phyloP scores from a whole-genome alignment of 2,113 vertebrate genomes.

The Centrocercus urophasianus region DNA sequence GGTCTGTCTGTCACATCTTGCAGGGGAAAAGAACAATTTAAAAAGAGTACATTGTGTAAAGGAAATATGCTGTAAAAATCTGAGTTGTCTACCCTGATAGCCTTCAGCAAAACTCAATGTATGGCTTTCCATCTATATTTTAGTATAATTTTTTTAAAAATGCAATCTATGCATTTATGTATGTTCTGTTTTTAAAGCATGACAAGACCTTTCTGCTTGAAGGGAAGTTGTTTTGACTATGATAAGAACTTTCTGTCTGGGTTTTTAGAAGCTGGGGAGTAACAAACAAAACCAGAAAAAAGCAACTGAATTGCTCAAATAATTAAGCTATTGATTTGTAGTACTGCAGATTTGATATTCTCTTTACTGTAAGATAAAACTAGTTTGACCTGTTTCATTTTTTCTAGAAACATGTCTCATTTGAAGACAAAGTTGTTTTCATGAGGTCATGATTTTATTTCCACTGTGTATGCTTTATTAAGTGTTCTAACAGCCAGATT shows the following conservation, averaged over 20 bases:
- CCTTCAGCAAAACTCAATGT: neutral
- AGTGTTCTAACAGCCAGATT: neutral
- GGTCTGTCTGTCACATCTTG: neutral
- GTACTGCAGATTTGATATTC: neutral
- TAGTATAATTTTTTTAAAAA: neutral
- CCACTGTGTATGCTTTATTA: neutral
- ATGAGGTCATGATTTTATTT: neutral
- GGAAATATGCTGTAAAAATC: neutral
- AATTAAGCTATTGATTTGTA: neutral
- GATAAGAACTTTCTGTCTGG: neutral
- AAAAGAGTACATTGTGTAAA: neutral
- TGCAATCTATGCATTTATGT: accelerated
- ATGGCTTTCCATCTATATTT: neutral
- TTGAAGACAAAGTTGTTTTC: neutral
- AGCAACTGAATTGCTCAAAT: neutral
- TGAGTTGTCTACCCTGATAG: neutral
- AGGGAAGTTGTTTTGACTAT: neutral
- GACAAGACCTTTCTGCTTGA: neutral
- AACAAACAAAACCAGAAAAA: neutral
- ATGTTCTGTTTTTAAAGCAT: neutral
- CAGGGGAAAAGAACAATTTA: neutral
- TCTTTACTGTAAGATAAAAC: neutral
- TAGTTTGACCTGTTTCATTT: neutral
- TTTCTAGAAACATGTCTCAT: neutral
- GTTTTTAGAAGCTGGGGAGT: neutral